Base-by-base conservation (phyloP, 2,888 invertebrate species). In the Drosophila melanosoma region DNA sequence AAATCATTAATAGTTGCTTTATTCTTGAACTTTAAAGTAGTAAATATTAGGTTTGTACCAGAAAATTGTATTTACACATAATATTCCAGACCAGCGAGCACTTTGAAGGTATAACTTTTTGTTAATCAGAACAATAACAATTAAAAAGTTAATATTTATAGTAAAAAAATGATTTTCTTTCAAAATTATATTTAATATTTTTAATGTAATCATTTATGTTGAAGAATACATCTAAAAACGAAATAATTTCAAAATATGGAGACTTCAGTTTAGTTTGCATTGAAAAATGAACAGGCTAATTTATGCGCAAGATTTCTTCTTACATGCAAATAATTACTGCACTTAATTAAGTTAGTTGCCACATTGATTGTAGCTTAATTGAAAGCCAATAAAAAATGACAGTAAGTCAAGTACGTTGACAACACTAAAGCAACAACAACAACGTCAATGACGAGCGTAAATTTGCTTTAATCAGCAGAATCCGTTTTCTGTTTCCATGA, bases 291-390 rank as follows among this genome's bases (percentile, higher is more conserved):
- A 12, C 12, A 8, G 15, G 15, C 8, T 23, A 23, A 23, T 45
- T 45, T 23, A 15, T 23, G 4, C 23, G 7, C 45, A 20, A 15
- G 45, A 7, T 23, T 3, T 45, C 15, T 10, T 49, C 8, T 26
- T 26, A 10, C 53, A 15, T 15, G 23, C 53, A 23, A 38, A 60
- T 48, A 32, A 23, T 49, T 32, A 7, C 12, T 1, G n/a, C 42
- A 23, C 17, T 29, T 76, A 80, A 80, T 81, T 81, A 29, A 63
- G 36, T 73, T 65, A 76, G 65, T 66, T 57, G 40, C 20, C 58
- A 45, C 45, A 58, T 42, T 67, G 53, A 67, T 45, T 40, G 61
- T 48, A 56, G 66, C 58, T 45, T 73, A 77, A 81, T 81, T 81
- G 59, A 73, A 78, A 69, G 40, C 42, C 69, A 73, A 81, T 70